A percentile compares a stretch with the other conserved stretches of the same genome.
Conservation (phyloP, 2,113 vertebrate species). For the Abramis brama region DNA sequence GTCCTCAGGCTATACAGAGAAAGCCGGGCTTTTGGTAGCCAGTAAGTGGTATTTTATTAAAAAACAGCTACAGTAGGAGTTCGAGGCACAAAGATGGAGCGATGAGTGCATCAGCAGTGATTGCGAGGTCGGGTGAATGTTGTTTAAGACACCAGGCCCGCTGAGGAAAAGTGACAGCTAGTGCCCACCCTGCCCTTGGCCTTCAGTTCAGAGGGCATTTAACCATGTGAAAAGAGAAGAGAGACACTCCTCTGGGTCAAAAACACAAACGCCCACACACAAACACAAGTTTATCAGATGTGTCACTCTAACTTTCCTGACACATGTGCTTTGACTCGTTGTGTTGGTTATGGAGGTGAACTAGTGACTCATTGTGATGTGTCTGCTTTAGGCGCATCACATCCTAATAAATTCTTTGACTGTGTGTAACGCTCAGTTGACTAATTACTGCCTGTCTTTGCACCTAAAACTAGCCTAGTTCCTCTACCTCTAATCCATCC, state of each 20-base stretch:
- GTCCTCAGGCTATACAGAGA: constrained; percentile 84
- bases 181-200: constrained; percentile 74
- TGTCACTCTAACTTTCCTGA: background rate
- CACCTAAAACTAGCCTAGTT: constrained; percentile 3
- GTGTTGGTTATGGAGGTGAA: background rate
- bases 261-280: background rate
- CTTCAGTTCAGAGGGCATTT: constrained; percentile 62
- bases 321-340: background rate
- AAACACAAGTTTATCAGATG: constrained; percentile 3
- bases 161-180: constrained; percentile 77
- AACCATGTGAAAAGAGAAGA: constrained; percentile 22
- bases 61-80: constrained; percentile 59
- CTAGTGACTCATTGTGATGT: constrained; percentile 21
- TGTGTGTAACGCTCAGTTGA: constrained; percentile 37
- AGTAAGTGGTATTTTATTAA: constrained; percentile 88
- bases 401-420: constrained; percentile 36
- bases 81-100: constrained; percentile 52
- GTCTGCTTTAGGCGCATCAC: background rate
- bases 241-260: constrained; percentile 14
- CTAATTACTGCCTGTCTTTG: constrained; percentile 29
- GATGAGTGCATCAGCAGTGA: constrained; percentile 62
- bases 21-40: constrained; percentile 78
- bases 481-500: constrained; percentile 51
- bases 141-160: constrained; percentile 48
- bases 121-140: constrained; percentile 58